These are phyloP conservation scores for Notodonta ziczac DNA, from an alignment of 2,888 invertebrate species.

Conservation along the genomic window DNA sequence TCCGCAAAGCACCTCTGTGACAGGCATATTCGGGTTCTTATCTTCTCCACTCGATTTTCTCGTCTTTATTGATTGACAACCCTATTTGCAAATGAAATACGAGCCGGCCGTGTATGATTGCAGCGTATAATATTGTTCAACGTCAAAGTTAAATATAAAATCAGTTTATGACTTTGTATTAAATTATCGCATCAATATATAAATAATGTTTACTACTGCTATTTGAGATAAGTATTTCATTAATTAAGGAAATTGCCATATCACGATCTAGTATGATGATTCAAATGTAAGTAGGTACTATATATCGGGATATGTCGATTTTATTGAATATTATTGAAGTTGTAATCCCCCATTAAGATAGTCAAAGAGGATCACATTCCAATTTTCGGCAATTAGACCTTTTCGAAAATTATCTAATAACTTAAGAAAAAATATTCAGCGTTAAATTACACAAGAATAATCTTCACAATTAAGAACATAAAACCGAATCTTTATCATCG, in stretches of 20 bases:
- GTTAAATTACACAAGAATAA: too few relatives aligned
- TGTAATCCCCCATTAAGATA: too few relatives aligned
- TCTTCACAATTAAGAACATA: background rate
- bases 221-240: background rate
- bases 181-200: conserved; percentile 10
- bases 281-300: too few relatives aligned
- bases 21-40: background rate
- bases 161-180: conserved; percentile 4
- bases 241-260: background rate
- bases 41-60: background rate
- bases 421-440: too few relatives aligned
- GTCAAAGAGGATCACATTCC: too few relatives aligned
- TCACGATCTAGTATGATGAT: too few relatives aligned
- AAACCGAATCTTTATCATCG: background rate
- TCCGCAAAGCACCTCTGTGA: too few relatives aligned
- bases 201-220: background rate
- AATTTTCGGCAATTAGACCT: too few relatives aligned
- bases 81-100: conserved; percentile 1
- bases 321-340: too few relatives aligned
- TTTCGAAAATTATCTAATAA: too few relatives aligned
- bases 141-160: conserved; percentile 6
- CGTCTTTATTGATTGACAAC: background rate
- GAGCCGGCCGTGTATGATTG: background rate
- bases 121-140: conserved; percentile 1
- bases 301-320: too few relatives aligned